These are phyloP conservation scores for Argentina silus DNA, from an alignment of 2,797 vertebrate species.

Conservation along the genomic window DNA sequence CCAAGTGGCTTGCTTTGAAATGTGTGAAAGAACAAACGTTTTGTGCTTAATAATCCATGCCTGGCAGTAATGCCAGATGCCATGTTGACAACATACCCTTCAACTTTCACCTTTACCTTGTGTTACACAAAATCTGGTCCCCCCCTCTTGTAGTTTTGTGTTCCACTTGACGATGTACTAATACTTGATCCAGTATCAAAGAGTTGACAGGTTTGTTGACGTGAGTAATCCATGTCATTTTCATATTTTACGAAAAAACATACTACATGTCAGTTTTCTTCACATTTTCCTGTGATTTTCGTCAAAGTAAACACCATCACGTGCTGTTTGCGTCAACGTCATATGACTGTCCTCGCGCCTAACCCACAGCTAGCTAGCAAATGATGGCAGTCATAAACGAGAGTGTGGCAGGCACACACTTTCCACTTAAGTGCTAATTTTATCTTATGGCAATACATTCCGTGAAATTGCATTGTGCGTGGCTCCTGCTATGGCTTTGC, in stretches of 20 bases:
- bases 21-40: slow-evolving; percentile 21
- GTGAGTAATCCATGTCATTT: background rate
- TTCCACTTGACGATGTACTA: slow-evolving; percentile 19
- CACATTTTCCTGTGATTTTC: background rate
- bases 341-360: background rate
- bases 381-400: background rate
- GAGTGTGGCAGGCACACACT: background rate
- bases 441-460: slow-evolving; percentile 57
- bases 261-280: no score
- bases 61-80: slow-evolving; percentile 55
- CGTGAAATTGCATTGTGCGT: slow-evolving; percentile 37
- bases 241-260: background rate
- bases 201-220: background rate
- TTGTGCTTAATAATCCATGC: slow-evolving; percentile 48
- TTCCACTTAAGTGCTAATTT: background rate
- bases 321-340: background rate
- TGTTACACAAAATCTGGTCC: slow-evolving; percentile 41
- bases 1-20: slow-evolving; percentile 30
- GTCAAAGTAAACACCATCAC: slow-evolving; percentile 20
- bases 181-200: background rate
- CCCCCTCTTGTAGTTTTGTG: slow-evolving; percentile 8
- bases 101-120: slow-evolving; percentile 42
- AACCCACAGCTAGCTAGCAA: background rate
- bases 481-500: slow-evolving; percentile 55
- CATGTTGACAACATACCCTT: slow-evolving; percentile 73